Evolutionary conservation across 2,888 invertebrate genomes (phyloP).

Genomic region (Andricus quercusramuli): DNA sequence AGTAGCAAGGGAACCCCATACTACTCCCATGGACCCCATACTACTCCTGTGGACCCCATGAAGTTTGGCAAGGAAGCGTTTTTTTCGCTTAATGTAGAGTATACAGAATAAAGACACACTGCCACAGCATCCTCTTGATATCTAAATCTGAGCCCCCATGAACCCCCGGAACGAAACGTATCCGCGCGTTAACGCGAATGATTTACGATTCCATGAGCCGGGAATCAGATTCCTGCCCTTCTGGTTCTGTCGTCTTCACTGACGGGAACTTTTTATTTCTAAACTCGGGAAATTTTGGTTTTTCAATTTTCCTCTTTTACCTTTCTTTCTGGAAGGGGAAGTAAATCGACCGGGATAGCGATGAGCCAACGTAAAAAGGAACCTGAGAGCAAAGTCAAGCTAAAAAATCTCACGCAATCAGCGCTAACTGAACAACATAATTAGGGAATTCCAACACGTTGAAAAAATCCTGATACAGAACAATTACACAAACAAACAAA

Average conservation of each 20-base stretch:
- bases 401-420: no score
- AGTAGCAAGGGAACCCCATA: constrained; percentile 69
- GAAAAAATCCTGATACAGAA: no score
- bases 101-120: constrained; percentile 17
- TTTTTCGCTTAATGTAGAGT: constrained; percentile 53
- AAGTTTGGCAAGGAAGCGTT: constrained; percentile 73
- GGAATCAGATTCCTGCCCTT: constrained; percentile 53
- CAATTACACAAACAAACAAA: no score
- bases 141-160: constrained; percentile 67
- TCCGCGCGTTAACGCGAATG: constrained; percentile 64
- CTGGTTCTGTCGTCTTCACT: not conserved
- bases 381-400: no score
- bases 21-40: no score
- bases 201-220: constrained; percentile 65
- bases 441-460: no score
- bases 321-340: no score
- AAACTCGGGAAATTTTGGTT: not conserved
- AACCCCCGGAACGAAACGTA: constrained; percentile 66
- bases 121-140: constrained; percentile 62
- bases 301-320: no score
- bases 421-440: no score
- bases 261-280: constrained; percentile 14
- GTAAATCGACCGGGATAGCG: no score
- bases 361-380: no score
- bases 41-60: constrained; percentile 74